Evolutionary conservation across 2,888 invertebrate genomes (phyloP).

Genomic region (Drosophila subsilvestris): DNA sequence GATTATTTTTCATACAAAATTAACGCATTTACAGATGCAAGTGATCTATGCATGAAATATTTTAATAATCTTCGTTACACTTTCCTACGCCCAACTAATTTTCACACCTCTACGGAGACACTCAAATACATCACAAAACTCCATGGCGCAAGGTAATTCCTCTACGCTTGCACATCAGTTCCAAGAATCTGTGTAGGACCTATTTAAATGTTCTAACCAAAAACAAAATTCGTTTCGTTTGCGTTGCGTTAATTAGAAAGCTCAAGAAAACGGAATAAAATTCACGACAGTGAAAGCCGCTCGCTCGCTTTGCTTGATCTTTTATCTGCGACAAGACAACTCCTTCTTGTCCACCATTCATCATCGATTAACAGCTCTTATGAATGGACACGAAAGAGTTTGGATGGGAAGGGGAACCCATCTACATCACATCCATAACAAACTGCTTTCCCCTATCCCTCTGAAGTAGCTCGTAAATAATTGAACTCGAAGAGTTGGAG

Average conservation of each 20-base stretch:
- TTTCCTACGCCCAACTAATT: too few relatives aligned
- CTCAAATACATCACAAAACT: too few relatives aligned
- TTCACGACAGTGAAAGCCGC: neutral
- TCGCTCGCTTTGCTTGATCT: neutral
- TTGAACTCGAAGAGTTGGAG: conserved; percentile 63
- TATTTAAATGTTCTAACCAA: neutral
- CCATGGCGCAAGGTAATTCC: too few relatives aligned
- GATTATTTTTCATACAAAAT: too few relatives aligned
- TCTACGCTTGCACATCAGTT: neutral
- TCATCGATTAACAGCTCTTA: conserved; percentile 43
- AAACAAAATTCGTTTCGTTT: too few relatives aligned
- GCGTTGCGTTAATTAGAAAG: neutral
- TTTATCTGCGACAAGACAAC: neutral
- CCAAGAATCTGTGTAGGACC: neutral
- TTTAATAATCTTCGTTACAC: too few relatives aligned
- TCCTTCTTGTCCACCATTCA: conserved; percentile 13
- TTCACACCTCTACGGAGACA: too few relatives aligned
- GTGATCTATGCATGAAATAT: too few relatives aligned
- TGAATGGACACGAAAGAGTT: conserved; percentile 33
- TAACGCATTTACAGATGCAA: too few relatives aligned
- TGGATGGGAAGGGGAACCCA: neutral
- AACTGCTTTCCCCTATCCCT: conserved; percentile 39
- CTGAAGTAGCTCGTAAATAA: conserved; percentile 75
- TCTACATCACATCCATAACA: conserved; percentile 17
- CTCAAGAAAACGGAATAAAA: neutral